These are phyloP conservation scores for Chrysopilus asiliformis DNA, from an alignment of 2,888 invertebrate genomes.

Conservation along the genomic window DNA sequence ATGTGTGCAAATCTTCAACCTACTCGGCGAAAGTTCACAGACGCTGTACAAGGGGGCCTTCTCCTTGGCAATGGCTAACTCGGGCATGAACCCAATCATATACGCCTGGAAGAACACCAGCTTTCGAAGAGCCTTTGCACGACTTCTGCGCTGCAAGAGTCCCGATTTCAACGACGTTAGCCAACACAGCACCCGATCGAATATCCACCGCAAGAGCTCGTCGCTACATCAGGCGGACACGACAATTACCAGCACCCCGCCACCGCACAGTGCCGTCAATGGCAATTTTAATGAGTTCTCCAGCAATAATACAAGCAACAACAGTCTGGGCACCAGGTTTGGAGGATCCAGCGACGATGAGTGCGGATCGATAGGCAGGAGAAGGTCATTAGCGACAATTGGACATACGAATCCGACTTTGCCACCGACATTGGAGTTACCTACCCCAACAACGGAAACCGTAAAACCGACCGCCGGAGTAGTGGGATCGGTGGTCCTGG, in stretches of 20 bases:
- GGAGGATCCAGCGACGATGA: not conserved
- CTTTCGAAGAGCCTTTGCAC: conserved; percentile 58
- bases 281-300: conserved; percentile 11
- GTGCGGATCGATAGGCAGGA: too few relatives aligned
- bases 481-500: conserved; percentile 5
- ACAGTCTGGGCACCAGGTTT: too few relatives aligned
- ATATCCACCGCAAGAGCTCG: conserved; percentile 16
- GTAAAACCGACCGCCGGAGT: too few relatives aligned
- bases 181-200: conserved; percentile 17
- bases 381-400: not conserved
- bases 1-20: conserved; percentile 45
- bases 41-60: conserved; percentile 50
- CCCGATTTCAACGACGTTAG: conserved; percentile 41
- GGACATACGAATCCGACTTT: not conserved
- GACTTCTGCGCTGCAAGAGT: conserved; percentile 50
- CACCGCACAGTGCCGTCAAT: conserved; percentile 11
- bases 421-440: not conserved
- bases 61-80: conserved; percentile 64
- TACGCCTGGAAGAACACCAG: conserved; percentile 77
- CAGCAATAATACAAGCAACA: too few relatives aligned
- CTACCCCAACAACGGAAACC: not conserved
- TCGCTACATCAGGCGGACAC: conserved; percentile 14
- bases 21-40: conserved; percentile 40
- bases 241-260: conserved; percentile 8
- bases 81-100: conserved; percentile 67